A percentile compares a stretch with the other conserved stretches of the same genome.
phyloP scores from a whole-genome alignment of 1,140 invertebrate species.

The Cryptotermes secundus region DNA sequence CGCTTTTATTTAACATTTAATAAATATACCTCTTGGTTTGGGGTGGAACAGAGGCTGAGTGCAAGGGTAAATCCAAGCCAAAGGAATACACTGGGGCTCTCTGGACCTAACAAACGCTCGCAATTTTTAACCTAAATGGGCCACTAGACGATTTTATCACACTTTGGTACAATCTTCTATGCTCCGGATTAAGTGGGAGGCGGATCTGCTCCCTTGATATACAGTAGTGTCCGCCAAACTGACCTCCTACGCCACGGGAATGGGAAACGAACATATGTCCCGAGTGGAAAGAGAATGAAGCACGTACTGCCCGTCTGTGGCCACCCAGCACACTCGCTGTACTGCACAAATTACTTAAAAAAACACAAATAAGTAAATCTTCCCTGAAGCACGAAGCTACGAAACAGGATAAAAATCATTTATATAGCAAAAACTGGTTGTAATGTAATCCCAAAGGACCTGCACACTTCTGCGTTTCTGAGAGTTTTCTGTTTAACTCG shows the following conservation, averaged over 20 bases:
- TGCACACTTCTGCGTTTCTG: too few relatives aligned
- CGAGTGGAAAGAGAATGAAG: neutral
- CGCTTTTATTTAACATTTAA: neutral
- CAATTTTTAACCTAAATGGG: conserved; percentile 14
- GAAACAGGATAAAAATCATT: too few relatives aligned
- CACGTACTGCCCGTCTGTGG: neutral
- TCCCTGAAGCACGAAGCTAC: too few relatives aligned
- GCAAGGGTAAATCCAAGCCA: neutral
- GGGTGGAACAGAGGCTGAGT: neutral
- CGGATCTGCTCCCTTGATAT: neutral
- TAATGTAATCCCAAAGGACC: too few relatives aligned
- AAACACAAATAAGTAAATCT: too few relatives aligned
- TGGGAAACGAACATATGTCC: neutral
- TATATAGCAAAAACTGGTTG: too few relatives aligned
- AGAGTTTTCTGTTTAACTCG: too few relatives aligned
- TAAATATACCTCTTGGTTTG: neutral
- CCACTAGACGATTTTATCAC: conserved; percentile 18
- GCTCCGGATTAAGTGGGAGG: neutral
- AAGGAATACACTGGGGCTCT: neutral
- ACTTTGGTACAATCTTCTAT: neutral
- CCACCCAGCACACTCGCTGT: too few relatives aligned
- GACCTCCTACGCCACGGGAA: neutral
- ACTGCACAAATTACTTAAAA: too few relatives aligned
- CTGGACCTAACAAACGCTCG: neutral
- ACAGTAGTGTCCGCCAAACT: neutral